Conservation (phyloP, 1,140 invertebrate genomes). For the Anagrus nilaparvatae region DNA sequence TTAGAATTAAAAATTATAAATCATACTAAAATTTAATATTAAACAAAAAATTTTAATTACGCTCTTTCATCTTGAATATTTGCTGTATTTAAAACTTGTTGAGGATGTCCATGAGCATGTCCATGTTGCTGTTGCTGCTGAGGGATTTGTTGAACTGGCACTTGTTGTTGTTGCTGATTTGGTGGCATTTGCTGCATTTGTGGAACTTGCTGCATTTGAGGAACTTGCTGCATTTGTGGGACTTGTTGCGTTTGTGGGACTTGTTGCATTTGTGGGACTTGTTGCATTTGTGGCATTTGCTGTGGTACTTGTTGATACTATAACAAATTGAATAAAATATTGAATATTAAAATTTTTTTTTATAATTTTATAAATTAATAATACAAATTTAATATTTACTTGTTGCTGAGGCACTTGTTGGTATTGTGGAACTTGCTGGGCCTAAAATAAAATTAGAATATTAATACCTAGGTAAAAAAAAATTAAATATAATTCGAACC, state of each 20-base stretch:
- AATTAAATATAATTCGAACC: too few species aligned
- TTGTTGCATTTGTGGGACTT: too few species aligned
- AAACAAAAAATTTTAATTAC: constrained; percentile 35
- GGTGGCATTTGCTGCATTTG: constrained; percentile 34
- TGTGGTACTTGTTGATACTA: too few species aligned
- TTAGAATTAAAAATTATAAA: constrained; percentile 22
- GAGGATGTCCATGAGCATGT: constrained; percentile 36
- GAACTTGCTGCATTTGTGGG: constrained; percentile 30
- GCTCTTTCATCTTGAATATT: constrained; percentile 70
- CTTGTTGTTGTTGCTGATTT: constrained; percentile 31
- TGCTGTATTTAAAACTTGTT: constrained; percentile 54
- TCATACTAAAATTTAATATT: neutral
- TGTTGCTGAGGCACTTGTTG: constrained; percentile 14
- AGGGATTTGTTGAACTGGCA: constrained; percentile 27
- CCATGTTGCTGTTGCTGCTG: constrained; percentile 29
- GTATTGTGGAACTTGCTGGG: neutral
- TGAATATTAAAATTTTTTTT: too few species aligned
- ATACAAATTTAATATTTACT: constrained; percentile 6
- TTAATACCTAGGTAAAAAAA: too few species aligned
- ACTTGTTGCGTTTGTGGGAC: too few species aligned
- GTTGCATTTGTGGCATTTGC: too few species aligned
- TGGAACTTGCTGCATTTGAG: constrained; percentile 29
- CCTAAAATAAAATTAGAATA: too few species aligned
- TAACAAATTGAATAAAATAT: too few species aligned
- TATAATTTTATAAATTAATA: neutral